Percentiles rank a stretch among this genome's conserved stretches.
Evolutionary conservation across 1,140 invertebrate species (phyloP).

Genomic region (Linepithema humile): DNA sequence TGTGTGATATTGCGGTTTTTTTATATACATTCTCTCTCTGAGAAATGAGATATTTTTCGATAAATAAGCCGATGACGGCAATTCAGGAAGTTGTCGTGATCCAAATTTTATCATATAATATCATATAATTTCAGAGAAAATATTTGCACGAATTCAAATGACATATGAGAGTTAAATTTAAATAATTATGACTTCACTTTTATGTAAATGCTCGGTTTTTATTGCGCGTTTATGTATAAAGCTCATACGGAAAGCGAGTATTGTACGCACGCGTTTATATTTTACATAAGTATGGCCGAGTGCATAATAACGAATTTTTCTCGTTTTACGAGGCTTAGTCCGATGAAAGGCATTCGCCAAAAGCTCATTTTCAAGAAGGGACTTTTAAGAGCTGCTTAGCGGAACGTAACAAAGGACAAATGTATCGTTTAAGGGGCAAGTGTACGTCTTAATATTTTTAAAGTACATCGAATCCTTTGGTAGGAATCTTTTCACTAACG

Average conservation of each 20-base stretch:
- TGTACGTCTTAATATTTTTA: constrained; percentile 68
- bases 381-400: constrained; percentile 56
- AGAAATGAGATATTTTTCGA: constrained; percentile 29
- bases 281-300: constrained; percentile 9
- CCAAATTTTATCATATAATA: no score
- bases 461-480: constrained; percentile 64
- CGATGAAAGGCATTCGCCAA: background rate
- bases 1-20: constrained; percentile 28
- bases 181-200: constrained; percentile 44
- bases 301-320: constrained; percentile 9
- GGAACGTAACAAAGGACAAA: constrained; percentile 61
- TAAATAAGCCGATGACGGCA: background rate
- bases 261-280: background rate
- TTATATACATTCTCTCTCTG: background rate
- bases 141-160: constrained; percentile 28
- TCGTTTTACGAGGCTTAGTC: background rate
- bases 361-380: constrained; percentile 8
- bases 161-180: constrained; percentile 12
- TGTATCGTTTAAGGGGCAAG: constrained; percentile 41
- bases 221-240: background rate
- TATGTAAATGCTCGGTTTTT: constrained; percentile 1
- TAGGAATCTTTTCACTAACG: constrained; percentile 66
- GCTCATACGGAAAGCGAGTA: background rate
- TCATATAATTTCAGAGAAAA: background rate
- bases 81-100: background rate